Percentiles rank a stretch among this genome's conserved stretches.
These are phyloP conservation scores for Lucinisca nassula DNA, from an alignment of 2,888 invertebrate species.

Conservation along the genomic window DNA sequence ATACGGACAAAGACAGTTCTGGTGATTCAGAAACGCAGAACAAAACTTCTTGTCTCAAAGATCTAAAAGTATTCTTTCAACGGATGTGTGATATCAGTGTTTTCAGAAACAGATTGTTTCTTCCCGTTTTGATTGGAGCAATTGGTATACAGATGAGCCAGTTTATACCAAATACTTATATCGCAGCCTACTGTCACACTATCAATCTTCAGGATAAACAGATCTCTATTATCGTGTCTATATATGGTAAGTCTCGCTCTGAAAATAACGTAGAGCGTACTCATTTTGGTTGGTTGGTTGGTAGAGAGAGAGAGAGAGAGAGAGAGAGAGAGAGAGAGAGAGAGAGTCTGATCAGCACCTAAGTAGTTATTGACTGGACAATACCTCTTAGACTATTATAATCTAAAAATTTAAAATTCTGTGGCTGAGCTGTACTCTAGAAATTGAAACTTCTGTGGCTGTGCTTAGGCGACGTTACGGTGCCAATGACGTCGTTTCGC, in stretches of 20 bases:
- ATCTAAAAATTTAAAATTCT: too few species aligned
- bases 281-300: too few species aligned
- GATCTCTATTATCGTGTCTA: slow-evolving; percentile 62
- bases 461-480: too few species aligned
- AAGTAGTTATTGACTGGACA: too few species aligned
- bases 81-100: slow-evolving; percentile 37
- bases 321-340: too few species aligned
- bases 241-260: slow-evolving; percentile 63
- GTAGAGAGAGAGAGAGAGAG: too few species aligned
- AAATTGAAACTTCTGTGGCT: too few species aligned
- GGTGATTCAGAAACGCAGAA: background rate
- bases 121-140: slow-evolving; percentile 63
- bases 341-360: too few species aligned
- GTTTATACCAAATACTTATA: slow-evolving; percentile 71
- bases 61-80: background rate
- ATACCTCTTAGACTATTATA: too few species aligned
- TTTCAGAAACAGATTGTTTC: slow-evolving; percentile 62
- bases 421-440: too few species aligned
- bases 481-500: too few species aligned
- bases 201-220: slow-evolving; percentile 53
- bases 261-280: too few species aligned
- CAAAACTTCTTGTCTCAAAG: background rate
- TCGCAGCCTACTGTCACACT: slow-evolving; percentile 65
- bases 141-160: slow-evolving; percentile 73
- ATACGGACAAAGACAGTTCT: background rate